Evolutionary conservation across 2,888 invertebrate genomes (phyloP), one percentile per base, ranked within the genome.

Genomic region (Tanytarsus gracilentus): DNA sequence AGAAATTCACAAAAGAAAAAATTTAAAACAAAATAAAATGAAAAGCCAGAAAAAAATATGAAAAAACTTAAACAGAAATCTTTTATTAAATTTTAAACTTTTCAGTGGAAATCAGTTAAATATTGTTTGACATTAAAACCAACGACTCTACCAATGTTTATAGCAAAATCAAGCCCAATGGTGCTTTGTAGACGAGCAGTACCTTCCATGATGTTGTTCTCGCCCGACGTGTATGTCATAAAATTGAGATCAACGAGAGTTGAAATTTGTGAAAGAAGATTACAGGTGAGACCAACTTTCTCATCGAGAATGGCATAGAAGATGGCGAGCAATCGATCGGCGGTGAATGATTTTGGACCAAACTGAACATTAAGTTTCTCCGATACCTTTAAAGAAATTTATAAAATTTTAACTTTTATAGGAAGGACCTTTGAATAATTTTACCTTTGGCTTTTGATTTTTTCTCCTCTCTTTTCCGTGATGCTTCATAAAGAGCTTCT

Each of bases 251-350:
- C 86, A 1, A 93, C 90, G 67, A 95, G 77, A 7, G 90, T 88
- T 0, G 90, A 85, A 65, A 95, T 85, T 77, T 94, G 94, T 2
- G 88, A 84, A 30, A 91, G 75, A n/a, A 95, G 76, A 70, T 87
- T 88, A 63, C 90, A 90, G 30, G 92, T 90, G 16, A 94, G 79
- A 18, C 88, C 86, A 26, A 91, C 86, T 69, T 85, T 86, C 61
- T 88, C 88, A 62, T 90, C 87, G 16, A 91, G 76, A 68, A 96
- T 91, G 1, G 91, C 85, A 70, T 90, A 91, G 71, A 93, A 94
- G 66, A 94, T 93, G 1, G 92, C 91, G 61, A 93, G 72, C 65
- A 93, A 75, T 27, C 94, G 78, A 68, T 90, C 88, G 33, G 93
- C 74, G 1, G 85, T 83, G 67, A 94, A 94, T 0, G 83, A 78